Base-by-base conservation (phyloP, 2,888 invertebrate species). In the Papilio gigon region DNA sequence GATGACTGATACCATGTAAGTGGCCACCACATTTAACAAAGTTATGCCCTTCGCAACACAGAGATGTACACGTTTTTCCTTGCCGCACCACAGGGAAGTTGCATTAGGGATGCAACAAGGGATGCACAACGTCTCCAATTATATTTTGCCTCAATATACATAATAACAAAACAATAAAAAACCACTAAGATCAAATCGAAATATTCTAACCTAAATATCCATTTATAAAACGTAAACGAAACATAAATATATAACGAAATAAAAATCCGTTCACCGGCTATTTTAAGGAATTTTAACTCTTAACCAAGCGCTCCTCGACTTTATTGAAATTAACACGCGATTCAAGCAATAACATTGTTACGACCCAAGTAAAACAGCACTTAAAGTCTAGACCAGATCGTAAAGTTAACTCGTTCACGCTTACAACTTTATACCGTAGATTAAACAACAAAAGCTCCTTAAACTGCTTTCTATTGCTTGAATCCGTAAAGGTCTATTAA, bases 371-470 rank as follows among this genome's bases (percentile, higher is more conserved):
- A 25, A 60, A 40, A 60, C 60, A 40, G 60, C 27, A 37, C 60
- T 60, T 60, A 60, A 37, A 40, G 37, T 37, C 25, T 60, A 60
- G 60, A 60, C 60, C 60, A 40, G 60, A 60, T 37, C 60, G 37
- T 60, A 60, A 37, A 60, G 60, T 37, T 60, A 35, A 60, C 37
- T 60, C 53, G 60, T 60, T 37, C 60, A 27, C 40, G 37, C 22
- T 60, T 40, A 40, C 35, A 37, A 60, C 60, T 37, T 37, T 25
- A 60, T 60, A 40, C 40, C 25, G 60, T 1, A 60, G 40, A 60
- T 60, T 37, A 37, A 60, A 60, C 37, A 37, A 60, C 37, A n/a
- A 40, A 25, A n/a, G 40, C 40, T 60, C 40, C 27, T 6, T 56
- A 56, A 42, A 56, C 30, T n/a, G n/a, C 53, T 30, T 56, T 30